Percentiles rank a stretch among this genome's conserved stretches.
These are phyloP conservation scores for Rhopalosiphum nymphaeae DNA, from an alignment of 2,888 invertebrate genomes.

Conservation along the genomic window DNA sequence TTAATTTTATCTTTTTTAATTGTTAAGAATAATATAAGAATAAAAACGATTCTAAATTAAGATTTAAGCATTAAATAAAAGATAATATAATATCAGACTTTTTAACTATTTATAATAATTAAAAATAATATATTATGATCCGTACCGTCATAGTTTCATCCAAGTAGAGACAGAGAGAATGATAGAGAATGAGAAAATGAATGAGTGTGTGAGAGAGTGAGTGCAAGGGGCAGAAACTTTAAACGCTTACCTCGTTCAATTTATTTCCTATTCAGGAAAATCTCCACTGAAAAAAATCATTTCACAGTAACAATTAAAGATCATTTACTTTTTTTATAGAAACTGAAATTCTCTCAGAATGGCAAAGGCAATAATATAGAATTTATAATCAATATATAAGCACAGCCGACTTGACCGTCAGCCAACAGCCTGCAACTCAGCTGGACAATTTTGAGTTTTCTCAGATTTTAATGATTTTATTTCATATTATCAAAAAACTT, in stretches of 20 bases:
- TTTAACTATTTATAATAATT: neutral
- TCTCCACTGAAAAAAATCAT: neutral
- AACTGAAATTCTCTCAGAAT: neutral
- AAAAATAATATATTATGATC: neutral
- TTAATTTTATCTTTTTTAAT: neutral
- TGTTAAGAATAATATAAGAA: neutral
- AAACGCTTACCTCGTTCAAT: slow-evolving; percentile 58
- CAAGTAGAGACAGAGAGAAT: neutral
- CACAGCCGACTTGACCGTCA: neutral
- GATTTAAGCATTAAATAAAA: slow-evolving; percentile 22
- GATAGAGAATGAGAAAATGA: neutral
- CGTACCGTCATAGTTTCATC: slow-evolving; percentile 44
- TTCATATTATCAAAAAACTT: slow-evolving; percentile 28
- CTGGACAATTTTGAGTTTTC: slow-evolving; percentile 9
- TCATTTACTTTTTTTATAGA: neutral
- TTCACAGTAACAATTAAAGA: neutral
- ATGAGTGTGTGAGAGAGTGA: neutral
- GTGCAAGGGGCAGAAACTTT: slow-evolving; percentile 3
- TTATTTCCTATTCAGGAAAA: slow-evolving; percentile 10
- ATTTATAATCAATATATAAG: slow-evolving; percentile 36
- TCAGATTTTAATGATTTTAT: slow-evolving; percentile 25
- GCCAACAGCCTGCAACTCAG: neutral
- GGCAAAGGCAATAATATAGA: neutral
- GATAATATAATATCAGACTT: neutral
- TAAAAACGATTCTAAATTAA: neutral